These are phyloP conservation scores for Eupithecia tripunctaria DNA, from an alignment of 2,888 invertebrate species.

Conservation along the genomic window DNA sequence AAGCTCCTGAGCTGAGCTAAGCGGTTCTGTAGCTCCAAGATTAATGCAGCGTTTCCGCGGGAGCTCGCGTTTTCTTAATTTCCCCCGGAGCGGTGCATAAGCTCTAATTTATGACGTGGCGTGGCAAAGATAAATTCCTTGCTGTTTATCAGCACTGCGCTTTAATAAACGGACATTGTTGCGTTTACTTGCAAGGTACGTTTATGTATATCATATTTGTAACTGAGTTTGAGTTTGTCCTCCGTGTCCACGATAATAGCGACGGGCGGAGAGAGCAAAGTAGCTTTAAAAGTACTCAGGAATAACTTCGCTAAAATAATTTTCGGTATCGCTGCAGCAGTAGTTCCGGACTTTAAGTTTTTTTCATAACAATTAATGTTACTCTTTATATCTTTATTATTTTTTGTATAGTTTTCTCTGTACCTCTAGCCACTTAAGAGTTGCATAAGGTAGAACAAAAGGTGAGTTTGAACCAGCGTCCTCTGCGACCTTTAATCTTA, in stretches of 20 bases:
- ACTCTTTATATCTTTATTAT: neutral
- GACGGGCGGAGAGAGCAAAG: neutral
- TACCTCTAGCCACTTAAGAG: neutral
- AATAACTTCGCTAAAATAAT: neutral
- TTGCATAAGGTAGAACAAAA: neutral
- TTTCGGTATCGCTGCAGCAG: neutral
- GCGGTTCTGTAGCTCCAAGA: constrained; percentile 48
- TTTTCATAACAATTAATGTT: neutral
- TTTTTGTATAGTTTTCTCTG: too few relatives aligned
- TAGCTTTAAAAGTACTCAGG: neutral
- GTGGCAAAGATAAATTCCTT: constrained; percentile 68
- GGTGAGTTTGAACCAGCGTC: neutral
- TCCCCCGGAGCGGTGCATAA: constrained; percentile 65
- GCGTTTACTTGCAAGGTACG: constrained; percentile 43
- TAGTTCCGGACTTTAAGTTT: neutral
- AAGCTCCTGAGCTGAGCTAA: constrained; percentile 48
- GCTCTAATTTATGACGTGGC: constrained; percentile 67
- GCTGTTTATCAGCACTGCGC: constrained; percentile 63
- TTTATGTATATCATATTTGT: constrained; percentile 6
- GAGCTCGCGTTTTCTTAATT: constrained; percentile 67
- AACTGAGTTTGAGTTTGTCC: constrained; percentile 2
- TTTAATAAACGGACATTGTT: constrained; percentile 58
- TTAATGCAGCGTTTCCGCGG: constrained; percentile 61
- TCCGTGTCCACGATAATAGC: neutral
- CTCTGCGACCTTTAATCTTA: neutral